phyloP scores from a whole-genome alignment of 53 echinoderm and acorn worm species.

The Temnopleurus reevesii region DNA sequence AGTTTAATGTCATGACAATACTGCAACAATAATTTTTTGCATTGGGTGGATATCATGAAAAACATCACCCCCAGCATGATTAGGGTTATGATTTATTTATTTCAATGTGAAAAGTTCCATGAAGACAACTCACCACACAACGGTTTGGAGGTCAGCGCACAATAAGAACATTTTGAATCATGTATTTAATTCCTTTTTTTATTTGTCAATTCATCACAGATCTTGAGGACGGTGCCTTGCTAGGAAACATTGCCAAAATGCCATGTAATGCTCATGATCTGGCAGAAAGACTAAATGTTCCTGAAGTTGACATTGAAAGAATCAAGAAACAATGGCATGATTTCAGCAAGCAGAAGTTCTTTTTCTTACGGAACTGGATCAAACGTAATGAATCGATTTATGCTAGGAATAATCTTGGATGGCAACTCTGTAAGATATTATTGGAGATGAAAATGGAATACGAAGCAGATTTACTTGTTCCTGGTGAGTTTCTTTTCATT shows the following conservation, averaged over 20 bases:
- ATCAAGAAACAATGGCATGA: neutral
- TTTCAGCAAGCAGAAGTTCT: constrained; percentile 28
- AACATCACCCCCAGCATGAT: too few species aligned
- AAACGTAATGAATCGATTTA: neutral
- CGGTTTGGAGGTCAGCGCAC: too few species aligned
- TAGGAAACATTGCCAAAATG: neutral
- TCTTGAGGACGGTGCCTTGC: neutral
- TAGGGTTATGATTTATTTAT: too few species aligned
- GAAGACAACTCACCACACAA: too few species aligned
- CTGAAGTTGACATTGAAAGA: neutral
- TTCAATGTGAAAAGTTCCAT: too few species aligned
- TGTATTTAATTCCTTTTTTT: too few species aligned
- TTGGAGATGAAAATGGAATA: neutral
- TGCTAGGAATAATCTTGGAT: constrained; percentile 5
- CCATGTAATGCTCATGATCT: neutral
- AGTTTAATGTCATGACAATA: too few species aligned
- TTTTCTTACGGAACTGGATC: constrained; percentile 1
- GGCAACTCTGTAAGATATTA: constrained; percentile 36
- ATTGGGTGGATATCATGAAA: too few species aligned
- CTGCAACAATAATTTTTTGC: too few species aligned
- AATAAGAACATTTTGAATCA: too few species aligned
- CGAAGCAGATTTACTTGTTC: constrained; percentile 6
- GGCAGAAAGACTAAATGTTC: neutral
- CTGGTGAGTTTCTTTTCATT: constrained; percentile 18
- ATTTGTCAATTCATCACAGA: neutral